These are phyloP conservation scores for Urocynchramus pylzowi DNA, from an alignment of 2,113 vertebrate genomes.

Conservation along the genomic window DNA sequence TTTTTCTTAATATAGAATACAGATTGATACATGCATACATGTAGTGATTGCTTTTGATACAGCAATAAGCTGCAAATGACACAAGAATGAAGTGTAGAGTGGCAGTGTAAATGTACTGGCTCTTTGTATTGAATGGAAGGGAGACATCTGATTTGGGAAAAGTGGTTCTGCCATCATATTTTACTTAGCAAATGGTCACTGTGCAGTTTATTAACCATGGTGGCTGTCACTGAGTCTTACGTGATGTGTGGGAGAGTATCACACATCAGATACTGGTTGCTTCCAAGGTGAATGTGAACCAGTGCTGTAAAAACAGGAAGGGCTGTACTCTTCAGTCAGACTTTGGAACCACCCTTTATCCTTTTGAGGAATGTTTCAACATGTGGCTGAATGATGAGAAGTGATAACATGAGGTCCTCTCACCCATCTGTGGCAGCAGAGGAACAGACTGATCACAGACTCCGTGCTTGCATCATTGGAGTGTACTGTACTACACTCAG, in stretches of 20 bases:
- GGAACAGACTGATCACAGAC: neutral
- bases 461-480: rapidly evolving
- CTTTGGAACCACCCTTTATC: neutral
- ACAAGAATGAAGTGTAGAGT: neutral
- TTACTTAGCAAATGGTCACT: neutral
- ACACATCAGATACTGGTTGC: neutral
- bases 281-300: neutral
- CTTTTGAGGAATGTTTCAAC: neutral
- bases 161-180: neutral
- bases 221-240: neutral
- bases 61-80: neutral
- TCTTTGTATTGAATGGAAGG: neutral
- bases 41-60: neutral
- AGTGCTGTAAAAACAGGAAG: neutral
- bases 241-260: neutral
- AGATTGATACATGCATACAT: neutral
- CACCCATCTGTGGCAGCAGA: neutral
- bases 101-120: neutral
- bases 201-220: neutral
- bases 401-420: neutral
- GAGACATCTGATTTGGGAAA: neutral
- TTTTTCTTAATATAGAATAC: neutral
- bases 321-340: neutral
- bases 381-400: neutral
- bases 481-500: neutral